Evolutionary conservation across 2,113 vertebrate species (phyloP).

Genomic region (Alosa alosa): DNA sequence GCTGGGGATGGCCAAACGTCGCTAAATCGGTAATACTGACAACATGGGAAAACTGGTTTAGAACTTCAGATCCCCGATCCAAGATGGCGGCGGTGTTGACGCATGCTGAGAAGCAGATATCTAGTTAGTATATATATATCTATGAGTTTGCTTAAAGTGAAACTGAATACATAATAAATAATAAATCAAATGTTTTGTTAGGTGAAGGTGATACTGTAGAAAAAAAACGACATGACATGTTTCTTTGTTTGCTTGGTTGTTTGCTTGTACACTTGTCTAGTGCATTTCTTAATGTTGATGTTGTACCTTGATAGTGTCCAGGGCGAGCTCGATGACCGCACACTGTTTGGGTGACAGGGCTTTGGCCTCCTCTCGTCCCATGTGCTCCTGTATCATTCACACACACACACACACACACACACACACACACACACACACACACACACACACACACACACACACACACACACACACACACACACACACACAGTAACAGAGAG

Average conservation of each 20-base stretch:
- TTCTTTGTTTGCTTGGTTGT: not conserved
- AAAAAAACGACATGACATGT: not conserved
- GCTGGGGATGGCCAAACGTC: too few relatives aligned
- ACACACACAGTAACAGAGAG: not conserved
- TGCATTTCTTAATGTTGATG: not conserved
- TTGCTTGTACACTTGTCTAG: not conserved
- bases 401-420: not conserved
- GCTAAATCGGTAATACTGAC: too few relatives aligned
- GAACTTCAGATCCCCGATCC: too few relatives aligned
- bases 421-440: not conserved
- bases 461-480: not conserved
- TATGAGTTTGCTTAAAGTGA: too few relatives aligned
- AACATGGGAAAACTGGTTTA: too few relatives aligned
- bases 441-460: not conserved
- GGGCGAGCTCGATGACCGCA: conserved; percentile 88
- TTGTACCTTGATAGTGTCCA: conserved; percentile 96
- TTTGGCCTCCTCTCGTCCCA: conserved; percentile 95
- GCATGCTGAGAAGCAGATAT: too few relatives aligned
- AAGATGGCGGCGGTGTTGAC: too few relatives aligned
- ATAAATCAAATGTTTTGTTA: not conserved
- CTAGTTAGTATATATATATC: too few relatives aligned
- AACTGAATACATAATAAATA: too few relatives aligned
- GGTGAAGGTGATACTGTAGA: too few relatives aligned
- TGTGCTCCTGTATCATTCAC: conserved; percentile 83
- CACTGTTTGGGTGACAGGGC: conserved; percentile 94